Base-by-base conservation (phyloP, 2,888 invertebrate genomes). In the Drosophila greeni region DNA sequence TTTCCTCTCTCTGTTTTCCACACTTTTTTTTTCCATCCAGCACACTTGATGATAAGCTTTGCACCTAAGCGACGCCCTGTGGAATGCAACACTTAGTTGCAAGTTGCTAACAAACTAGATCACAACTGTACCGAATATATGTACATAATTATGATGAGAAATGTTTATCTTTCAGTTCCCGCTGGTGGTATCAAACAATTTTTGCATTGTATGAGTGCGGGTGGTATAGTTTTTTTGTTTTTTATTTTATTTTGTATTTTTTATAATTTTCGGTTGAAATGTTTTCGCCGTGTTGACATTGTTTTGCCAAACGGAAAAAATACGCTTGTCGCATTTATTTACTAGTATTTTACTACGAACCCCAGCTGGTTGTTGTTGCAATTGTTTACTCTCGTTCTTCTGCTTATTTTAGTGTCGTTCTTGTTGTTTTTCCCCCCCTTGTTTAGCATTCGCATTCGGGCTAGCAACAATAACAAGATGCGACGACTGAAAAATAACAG, bases 251-350 rank as follows among this genome's bases (percentile, higher is more conserved):
- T 34, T 16, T 29, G 24, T 29, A 52, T 36, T 59, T 68, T 73
- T 75, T 65, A 43, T 64, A 57, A 64, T 66, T 78, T 66, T 66
- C 64, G 57, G 69, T 52, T 64, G 65, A 68, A 69, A 49, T 74
- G 66, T 59, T 69, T 59, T 66, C 72, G 73, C 56, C 64, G 64
- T 80, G 77, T 82, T 82, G 78, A 69, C 77, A 80, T 78, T 78
- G 78, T 82, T 76, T 82, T 78, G 74, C 72, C 66, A 66, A 78
- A 62, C 62, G 62, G 62, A 62, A 62, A 82, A 78, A 67, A 74
- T 76, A 70, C 74, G 77, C 66, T 76, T 69, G 68, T 76, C 76
- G 74, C 76, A 79, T 76, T 79, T 76, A 79, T 76, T 76, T 79
- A 76, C 76, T 67, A 73, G 48, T 66, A 47, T 47, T 47, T 31